These are phyloP conservation scores for Minunthozetes semirufus DNA, from an alignment of 2,888 invertebrate genomes.

Conservation along the genomic window DNA sequence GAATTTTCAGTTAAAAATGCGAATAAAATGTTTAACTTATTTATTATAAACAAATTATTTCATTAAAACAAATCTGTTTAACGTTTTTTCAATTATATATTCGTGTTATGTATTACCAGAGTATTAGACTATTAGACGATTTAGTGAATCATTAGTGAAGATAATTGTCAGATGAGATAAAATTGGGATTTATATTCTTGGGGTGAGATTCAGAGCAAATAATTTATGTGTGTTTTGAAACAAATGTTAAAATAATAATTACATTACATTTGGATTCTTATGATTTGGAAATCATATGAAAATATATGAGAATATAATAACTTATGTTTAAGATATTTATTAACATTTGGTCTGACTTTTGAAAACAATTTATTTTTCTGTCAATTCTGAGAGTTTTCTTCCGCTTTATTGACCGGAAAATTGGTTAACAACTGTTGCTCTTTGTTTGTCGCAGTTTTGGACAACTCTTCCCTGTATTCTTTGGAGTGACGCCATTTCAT, in stretches of 20 bases:
- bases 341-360: background rate
- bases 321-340: background rate
- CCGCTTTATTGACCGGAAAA: background rate
- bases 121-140: too few relatives aligned
- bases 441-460: background rate
- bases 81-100: too few relatives aligned
- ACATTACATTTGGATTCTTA: background rate
- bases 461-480: conserved; percentile 35
- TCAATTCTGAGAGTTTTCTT: background rate
- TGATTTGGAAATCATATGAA: background rate
- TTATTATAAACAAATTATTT: background rate
- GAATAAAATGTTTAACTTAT: background rate
- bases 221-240: too few relatives aligned
- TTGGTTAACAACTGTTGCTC: background rate
- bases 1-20: background rate
- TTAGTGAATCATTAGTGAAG: too few relatives aligned
- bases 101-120: too few relatives aligned
- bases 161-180: too few relatives aligned
- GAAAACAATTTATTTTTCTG: background rate
- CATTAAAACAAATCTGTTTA: background rate
- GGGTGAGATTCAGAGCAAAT: too few relatives aligned
- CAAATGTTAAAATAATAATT: background rate
- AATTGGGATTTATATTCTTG: too few relatives aligned
- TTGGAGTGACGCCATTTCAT: conserved; percentile 74
- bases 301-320: background rate